Evolutionary conservation across 92 coral and sea anemone genomes (phyloP).

Genomic region (Diadumene lineata): DNA sequence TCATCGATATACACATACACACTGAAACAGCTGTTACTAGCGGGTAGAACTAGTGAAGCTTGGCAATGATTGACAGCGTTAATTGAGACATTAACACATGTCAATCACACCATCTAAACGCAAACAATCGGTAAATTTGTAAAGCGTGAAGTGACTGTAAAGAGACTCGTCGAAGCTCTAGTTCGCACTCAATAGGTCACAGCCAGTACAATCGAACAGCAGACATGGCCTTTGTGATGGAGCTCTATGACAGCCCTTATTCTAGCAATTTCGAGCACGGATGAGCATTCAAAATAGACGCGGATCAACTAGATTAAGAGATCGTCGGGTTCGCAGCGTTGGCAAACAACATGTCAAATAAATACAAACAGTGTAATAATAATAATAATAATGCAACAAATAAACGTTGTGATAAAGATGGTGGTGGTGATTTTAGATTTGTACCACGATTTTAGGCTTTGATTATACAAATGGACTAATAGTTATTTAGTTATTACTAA

Average conservation of each 20-base stretch:
- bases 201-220: neutral
- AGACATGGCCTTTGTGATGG: neutral
- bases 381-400: too few species aligned
- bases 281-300: slow-evolving; percentile 1
- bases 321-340: neutral
- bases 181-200: neutral
- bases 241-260: neutral
- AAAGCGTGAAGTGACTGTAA: neutral
- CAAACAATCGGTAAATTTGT: slow-evolving; percentile 12
- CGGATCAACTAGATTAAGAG: slow-evolving; percentile 1
- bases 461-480: too few species aligned
- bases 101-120: slow-evolving; percentile 5
- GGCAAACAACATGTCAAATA: slow-evolving; percentile 3
- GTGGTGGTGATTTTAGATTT: too few species aligned
- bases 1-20: slow-evolving; percentile 8
- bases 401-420: too few species aligned
- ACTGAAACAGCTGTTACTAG: slow-evolving; percentile 18
- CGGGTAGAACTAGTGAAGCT: neutral
- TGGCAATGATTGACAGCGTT: slow-evolving; percentile 20
- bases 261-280: slow-evolving; percentile 22
- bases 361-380: neutral
- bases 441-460: too few species aligned
- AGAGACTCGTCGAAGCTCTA: slow-evolving; percentile 8
- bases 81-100: slow-evolving; percentile 17
- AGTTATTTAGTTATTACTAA: too few species aligned